Percentiles rank a stretch among this genome's conserved stretches.
phyloP scores from a whole-genome alignment of 2,113 vertebrate genomes.

The Ranitomeya imitator region DNA sequence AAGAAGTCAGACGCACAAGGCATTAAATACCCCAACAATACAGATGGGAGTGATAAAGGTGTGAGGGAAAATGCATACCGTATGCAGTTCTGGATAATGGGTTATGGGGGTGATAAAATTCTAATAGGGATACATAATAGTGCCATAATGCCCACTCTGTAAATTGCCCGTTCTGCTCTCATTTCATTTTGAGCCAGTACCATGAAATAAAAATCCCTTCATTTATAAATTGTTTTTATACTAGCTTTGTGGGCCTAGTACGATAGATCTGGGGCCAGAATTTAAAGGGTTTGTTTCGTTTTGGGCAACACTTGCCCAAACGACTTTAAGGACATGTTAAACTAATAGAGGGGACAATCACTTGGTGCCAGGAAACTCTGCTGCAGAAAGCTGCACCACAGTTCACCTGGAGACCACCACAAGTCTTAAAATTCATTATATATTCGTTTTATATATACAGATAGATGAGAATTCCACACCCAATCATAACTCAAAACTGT shows the following conservation, averaged over 20 bases:
- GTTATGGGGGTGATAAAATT: slow-evolving; percentile 43
- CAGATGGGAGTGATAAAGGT: slow-evolving; percentile 37
- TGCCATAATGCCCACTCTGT: background rate
- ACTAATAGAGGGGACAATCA: no score
- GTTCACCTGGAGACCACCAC: background rate
- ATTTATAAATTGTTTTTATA: background rate
- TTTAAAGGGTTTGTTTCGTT: background rate
- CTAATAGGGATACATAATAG: slow-evolving; percentile 27
- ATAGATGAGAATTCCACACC: no score
- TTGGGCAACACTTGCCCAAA: no score
- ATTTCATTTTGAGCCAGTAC: background rate
- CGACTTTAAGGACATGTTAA: no score
- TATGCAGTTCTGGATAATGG: slow-evolving; percentile 33
- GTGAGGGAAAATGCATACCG: slow-evolving; percentile 35
- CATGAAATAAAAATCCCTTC: background rate
- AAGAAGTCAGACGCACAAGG: background rate
- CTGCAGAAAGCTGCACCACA: no score
- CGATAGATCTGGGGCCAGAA: background rate
- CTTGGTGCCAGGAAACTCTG: background rate
- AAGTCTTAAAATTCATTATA: background rate
- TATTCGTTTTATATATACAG: background rate
- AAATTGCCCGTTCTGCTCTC: background rate
- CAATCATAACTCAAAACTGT: no score
- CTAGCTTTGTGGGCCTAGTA: background rate
- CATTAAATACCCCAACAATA: slow-evolving; percentile 21